Percentiles rank a stretch among this genome's conserved stretches.
phyloP scores from a whole-genome alignment of 2,113 vertebrate species.

The Martes martes region DNA sequence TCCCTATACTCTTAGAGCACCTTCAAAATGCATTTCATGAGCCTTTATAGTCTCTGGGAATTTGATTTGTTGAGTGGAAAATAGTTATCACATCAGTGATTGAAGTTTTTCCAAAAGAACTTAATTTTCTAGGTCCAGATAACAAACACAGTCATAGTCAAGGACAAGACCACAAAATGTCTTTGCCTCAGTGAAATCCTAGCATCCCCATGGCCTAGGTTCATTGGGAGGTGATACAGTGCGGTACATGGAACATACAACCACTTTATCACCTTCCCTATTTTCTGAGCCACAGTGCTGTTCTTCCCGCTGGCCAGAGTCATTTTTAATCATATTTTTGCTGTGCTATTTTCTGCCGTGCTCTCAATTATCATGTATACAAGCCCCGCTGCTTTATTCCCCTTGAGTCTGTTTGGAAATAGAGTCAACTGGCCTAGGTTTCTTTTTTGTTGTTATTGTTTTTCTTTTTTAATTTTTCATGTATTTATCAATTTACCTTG shows the following conservation, averaged over 20 bases:
- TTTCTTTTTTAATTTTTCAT: not conserved
- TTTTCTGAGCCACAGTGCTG: not conserved
- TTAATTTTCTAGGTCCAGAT: not conserved
- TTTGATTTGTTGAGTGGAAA: not conserved
- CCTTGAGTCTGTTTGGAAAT: constrained; percentile 39
- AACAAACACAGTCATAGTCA: not conserved
- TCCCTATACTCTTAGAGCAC: not conserved
- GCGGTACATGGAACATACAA: not conserved
- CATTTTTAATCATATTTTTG: constrained; percentile 44
- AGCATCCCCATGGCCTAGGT: not conserved
- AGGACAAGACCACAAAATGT: not conserved
- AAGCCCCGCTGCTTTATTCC: constrained; percentile 47
- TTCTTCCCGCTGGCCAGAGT: not conserved
- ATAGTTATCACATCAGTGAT: not conserved
- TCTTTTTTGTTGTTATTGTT: constrained; percentile 16
- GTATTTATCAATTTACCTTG: not conserved
- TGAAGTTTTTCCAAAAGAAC: not conserved
- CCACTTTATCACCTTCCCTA: not conserved
- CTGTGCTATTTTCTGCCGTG: not conserved
- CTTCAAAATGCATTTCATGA: not conserved
- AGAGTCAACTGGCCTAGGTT: not conserved
- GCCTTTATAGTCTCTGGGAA: not conserved
- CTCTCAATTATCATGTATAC: constrained; percentile 33
- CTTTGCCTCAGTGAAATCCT: not conserved
- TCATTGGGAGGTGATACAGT: not conserved